Evolutionary conservation across 2,113 vertebrate genomes (phyloP), one percentile per base, ranked within the genome.

Genomic region (Sitta europaea): DNA sequence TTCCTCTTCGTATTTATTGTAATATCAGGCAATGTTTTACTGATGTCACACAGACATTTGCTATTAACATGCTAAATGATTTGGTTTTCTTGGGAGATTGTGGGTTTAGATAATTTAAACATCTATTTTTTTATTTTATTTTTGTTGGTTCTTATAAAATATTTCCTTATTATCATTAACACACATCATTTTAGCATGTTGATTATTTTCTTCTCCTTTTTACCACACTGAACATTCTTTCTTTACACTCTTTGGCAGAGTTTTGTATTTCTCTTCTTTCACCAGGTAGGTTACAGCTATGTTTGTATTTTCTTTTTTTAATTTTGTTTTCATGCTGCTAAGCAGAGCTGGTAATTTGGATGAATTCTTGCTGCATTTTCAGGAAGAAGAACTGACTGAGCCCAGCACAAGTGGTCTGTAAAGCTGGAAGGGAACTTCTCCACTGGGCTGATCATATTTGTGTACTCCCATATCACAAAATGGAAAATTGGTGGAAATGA

Each of bases 1-100:
- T 86, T 90, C 51, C 50, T 87, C 43, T 89, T 91, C 59, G 53
- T 93, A 88, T 81, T 92, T 94, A 74, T 92, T 74, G 59, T 62
- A 85, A n/a, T 87, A 95, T 77, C 71, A 94, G 73, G 58, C 28
- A 77, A 51, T 36, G 31, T 77, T 92, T 96, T 78, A 74, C 86
- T 11, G 1, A 40, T 62, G 14, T 88, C 75, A 91, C 36, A 80
- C 20, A 84, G 31, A 76, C 17, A 84, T 78, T 75, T 88, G 16
- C 4, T 35, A 76, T 75, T 57, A 93, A 66, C 15, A 36, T 45
- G 61, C 10, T 38, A 89, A 83, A 87, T 5, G 1, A 53, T 79
- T 88, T 91, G 11, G 15, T 73, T 15, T 87, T 77, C 93, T 33
- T 67, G 13, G 24, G 25, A 78, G 33, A 90, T 50, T 91, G 21